Evolutionary conservation across 2,888 invertebrate genomes (phyloP).

Genomic region (Mythimna lalbum): DNA sequence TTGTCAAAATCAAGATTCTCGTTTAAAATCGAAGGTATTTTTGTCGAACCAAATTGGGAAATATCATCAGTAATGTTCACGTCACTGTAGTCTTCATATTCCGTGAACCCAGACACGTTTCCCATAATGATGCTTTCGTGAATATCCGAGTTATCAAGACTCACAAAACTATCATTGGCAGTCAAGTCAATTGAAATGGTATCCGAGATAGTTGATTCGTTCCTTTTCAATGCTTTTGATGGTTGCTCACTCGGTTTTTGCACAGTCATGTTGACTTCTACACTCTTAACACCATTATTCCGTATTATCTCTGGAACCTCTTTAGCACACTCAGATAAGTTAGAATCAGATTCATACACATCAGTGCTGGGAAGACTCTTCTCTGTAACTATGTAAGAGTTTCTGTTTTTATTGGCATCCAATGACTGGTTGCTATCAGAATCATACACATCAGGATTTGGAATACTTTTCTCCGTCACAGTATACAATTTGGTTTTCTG

Average conservation of each 20-base stretch:
- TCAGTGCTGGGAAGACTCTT: constrained; percentile 85
- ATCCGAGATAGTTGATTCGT: constrained; percentile 48
- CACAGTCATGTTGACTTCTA: constrained; percentile 65
- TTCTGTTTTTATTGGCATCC: constrained; percentile 73
- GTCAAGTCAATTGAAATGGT: constrained; percentile 76
- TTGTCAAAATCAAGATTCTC: constrained; percentile 87
- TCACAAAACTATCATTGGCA: constrained; percentile 66
- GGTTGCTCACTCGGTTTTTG: constrained; percentile 52
- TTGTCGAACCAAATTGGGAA: constrained; percentile 83
- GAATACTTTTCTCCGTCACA: constrained; percentile 81
- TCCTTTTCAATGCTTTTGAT: constrained; percentile 54
- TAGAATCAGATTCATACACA: constrained; percentile 91
- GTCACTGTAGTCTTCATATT: constrained; percentile 73
- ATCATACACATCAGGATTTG: constrained; percentile 89
- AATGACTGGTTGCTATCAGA: constrained; percentile 90
- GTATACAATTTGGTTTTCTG: constrained; percentile 81
- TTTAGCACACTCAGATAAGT: constrained; percentile 75
- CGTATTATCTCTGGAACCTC: constrained; percentile 53
- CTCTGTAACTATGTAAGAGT: constrained; percentile 79
- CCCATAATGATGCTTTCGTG: constrained; percentile 83
- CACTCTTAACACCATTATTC: constrained; percentile 67
- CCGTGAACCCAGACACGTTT: constrained; percentile 82
- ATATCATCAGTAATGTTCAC: constrained; percentile 61
- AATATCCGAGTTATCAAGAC: constrained; percentile 69
- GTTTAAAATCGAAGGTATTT: constrained; percentile 84